These are phyloP conservation scores for Rutilus rutilus DNA, from an alignment of 2,113 vertebrate genomes.

Conservation along the genomic window DNA sequence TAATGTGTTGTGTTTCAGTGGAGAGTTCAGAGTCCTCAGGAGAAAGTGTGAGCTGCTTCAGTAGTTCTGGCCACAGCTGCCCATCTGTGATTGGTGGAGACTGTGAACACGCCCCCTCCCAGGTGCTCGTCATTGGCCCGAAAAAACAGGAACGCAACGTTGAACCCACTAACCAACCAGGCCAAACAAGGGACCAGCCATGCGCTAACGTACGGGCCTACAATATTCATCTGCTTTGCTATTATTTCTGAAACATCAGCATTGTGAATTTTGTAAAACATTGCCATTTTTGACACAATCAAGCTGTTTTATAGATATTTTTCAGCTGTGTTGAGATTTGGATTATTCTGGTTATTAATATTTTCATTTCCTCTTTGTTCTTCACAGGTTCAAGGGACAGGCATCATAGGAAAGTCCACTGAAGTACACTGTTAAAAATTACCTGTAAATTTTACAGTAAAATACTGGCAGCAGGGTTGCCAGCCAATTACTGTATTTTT, in stretches of 20 bases:
- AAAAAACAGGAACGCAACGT: conserved; percentile 56
- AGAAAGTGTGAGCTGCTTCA: conserved; percentile 77
- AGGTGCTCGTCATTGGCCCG: conserved; percentile 53
- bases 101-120: conserved; percentile 64
- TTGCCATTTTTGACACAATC: background rate
- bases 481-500: too few species aligned
- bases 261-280: background rate
- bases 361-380: background rate
- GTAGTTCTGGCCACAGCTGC: conserved; percentile 73
- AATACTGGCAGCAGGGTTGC: too few species aligned
- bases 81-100: conserved; percentile 69
- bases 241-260: background rate
- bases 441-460: too few species aligned
- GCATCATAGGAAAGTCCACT: conserved; percentile 67
- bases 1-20: conserved; percentile 63
- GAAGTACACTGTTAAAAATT: too few species aligned
- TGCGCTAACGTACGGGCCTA: conserved; percentile 24
- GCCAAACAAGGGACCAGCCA: conserved; percentile 31
- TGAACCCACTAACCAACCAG: background rate
- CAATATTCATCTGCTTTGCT: background rate
- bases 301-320: background rate
- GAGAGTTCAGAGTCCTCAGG: conserved; percentile 79
- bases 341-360: background rate
- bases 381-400: conserved; percentile 61
- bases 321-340: background rate